Evolutionary conservation across 2,113 vertebrate genomes (phyloP).

Genomic region (Myotis lucifugus): DNA sequence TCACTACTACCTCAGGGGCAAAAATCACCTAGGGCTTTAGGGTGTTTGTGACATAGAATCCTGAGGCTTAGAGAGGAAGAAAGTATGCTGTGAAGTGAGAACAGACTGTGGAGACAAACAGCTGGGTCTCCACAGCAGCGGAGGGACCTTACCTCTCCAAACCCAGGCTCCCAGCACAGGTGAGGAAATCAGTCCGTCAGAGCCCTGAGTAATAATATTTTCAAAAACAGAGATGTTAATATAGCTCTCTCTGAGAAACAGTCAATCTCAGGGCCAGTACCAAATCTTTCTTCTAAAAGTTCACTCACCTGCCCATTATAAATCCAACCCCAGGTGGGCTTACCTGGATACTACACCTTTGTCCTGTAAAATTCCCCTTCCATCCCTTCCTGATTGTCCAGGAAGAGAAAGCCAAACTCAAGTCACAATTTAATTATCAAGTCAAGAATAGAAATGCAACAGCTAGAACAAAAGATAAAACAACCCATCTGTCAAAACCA

Average conservation of each 20-base stretch:
- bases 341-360: not conserved
- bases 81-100: not conserved
- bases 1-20: not conserved
- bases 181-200: not conserved
- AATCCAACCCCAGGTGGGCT: not conserved
- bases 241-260: not conserved
- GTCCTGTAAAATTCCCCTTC: not conserved
- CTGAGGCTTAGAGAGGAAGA: not conserved
- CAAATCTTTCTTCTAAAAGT: not conserved
- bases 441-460: slow-evolving; percentile 7
- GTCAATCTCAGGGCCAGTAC: not conserved
- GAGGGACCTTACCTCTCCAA: not conserved
- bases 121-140: not conserved
- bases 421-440: not conserved
- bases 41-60: slow-evolving; percentile 1
- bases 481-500: not conserved
- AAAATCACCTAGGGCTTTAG: not conserved
- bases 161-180: not conserved
- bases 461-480: slow-evolving; percentile 6
- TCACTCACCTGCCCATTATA: not conserved
- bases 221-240: not conserved
- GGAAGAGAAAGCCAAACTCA: not conserved
- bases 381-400: not conserved
- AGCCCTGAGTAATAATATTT: not conserved
- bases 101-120: not conserved